A percentile compares a stretch with the other conserved stretches of the same genome.
These are phyloP conservation scores for Bombus picipes DNA, from an alignment of 1,140 invertebrate genomes.

Conservation along the genomic window DNA sequence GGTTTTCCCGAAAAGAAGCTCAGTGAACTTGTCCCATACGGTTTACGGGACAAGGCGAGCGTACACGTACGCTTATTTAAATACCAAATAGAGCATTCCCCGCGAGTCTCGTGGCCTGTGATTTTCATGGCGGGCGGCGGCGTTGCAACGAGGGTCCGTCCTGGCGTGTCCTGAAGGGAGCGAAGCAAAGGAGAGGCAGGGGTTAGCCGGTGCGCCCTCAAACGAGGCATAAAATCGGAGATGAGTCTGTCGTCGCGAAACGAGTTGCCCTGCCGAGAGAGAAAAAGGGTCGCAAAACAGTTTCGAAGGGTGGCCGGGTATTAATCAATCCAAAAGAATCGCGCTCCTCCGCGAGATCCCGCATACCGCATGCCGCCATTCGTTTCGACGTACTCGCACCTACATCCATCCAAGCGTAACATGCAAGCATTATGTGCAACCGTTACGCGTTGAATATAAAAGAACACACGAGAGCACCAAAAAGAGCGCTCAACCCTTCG, in stretches of 20 bases:
- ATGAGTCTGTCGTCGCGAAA: conserved; percentile 67
- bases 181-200: conserved; percentile 29
- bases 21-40: conserved; percentile 47
- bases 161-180: neutral
- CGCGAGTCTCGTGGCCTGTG: conserved; percentile 62
- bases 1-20: conserved; percentile 48
- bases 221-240: conserved; percentile 73
- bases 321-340: conserved; percentile 70
- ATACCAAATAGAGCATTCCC: conserved; percentile 65
- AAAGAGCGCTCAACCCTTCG: neutral
- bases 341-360: neutral
- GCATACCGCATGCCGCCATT: neutral
- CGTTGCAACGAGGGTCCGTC: conserved; percentile 42
- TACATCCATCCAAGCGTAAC: neutral
- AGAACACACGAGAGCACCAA: neutral
- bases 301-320: conserved; percentile 59
- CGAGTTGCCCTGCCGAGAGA: conserved; percentile 31
- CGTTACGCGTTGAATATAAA: neutral
- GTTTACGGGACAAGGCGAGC: conserved; percentile 26
- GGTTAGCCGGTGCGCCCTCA: conserved; percentile 55
- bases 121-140: conserved; percentile 56
- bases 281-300: conserved; percentile 56
- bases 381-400: neutral
- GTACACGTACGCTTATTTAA: conserved; percentile 64
- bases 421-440: neutral